Evolutionary conservation across 1,140 invertebrate species (phyloP).

Genomic region (Ostrea edulis): DNA sequence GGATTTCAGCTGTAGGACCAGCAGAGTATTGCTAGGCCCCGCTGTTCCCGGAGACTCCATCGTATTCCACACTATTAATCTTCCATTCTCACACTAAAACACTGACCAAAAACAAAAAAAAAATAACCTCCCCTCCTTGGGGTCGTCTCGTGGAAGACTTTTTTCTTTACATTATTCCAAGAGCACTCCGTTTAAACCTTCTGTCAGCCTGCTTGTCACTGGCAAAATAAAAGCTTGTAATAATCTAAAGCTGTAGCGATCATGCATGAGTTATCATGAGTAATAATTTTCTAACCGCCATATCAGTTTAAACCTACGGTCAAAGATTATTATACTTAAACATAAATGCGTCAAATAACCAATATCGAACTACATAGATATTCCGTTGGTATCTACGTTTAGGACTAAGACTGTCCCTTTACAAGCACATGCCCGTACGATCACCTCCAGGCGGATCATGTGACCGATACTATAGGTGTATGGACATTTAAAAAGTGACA

Average conservation of each 20-base stretch:
- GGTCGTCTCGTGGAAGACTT: background rate
- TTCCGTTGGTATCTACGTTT: slow-evolving; percentile 3
- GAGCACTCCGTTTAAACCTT: slow-evolving; percentile 31
- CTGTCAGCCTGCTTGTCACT: slow-evolving; percentile 30
- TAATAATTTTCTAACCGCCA: slow-evolving; percentile 39
- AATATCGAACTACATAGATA: slow-evolving; percentile 16
- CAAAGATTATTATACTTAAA: slow-evolving; percentile 36
- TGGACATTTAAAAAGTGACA: slow-evolving; percentile 26
- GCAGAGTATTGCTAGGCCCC: slow-evolving; percentile 50
- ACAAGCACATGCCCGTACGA: background rate
- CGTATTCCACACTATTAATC: background rate
- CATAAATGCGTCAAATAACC: slow-evolving; percentile 20
- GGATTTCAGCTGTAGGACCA: slow-evolving; percentile 76
- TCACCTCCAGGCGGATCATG: background rate
- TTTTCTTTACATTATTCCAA: slow-evolving; percentile 22
- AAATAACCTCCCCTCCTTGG: background rate
- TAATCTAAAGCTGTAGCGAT: slow-evolving; percentile 33
- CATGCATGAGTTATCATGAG: slow-evolving; percentile 37
- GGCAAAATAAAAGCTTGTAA: slow-evolving; percentile 35
- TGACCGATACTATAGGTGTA: background rate
- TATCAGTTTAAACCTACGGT: slow-evolving; percentile 35
- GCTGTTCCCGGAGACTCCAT: slow-evolving; percentile 51
- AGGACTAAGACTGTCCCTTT: background rate
- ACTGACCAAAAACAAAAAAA: background rate
- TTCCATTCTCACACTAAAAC: slow-evolving; percentile 6